These are phyloP conservation scores for Archilochus colubris DNA, from an alignment of 2,113 vertebrate genomes.

Conservation along the genomic window DNA sequence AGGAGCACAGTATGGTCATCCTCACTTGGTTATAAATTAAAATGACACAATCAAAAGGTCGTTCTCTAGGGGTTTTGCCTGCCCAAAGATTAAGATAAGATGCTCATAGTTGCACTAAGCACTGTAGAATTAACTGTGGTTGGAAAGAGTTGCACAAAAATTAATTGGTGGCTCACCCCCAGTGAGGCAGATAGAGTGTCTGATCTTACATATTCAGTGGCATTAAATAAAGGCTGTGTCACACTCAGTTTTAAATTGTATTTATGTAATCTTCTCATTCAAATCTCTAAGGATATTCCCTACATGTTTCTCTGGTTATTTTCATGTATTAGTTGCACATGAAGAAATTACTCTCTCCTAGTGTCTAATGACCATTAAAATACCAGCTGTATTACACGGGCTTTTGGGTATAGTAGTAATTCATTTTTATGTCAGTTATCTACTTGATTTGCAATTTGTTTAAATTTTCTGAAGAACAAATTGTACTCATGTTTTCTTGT, in stretches of 20 bases:
- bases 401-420: not conserved
- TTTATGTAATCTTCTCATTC: not conserved
- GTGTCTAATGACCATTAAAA: not conserved
- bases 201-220: not conserved
- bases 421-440: not conserved
- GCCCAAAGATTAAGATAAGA: not conserved
- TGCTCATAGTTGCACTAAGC: not conserved
- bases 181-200: not conserved
- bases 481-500: not conserved
- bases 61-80: not conserved
- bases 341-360: not conserved
- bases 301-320: not conserved
- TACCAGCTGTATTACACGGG: not conserved
- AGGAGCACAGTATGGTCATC: not conserved
- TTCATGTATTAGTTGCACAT: not conserved
- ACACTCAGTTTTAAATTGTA: not conserved
- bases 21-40: not conserved
- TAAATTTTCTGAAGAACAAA: not conserved
- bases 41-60: not conserved
- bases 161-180: not conserved
- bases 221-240: not conserved
- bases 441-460: not conserved
- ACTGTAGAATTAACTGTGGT: not conserved
- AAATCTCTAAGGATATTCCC: not conserved
- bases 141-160: not conserved